Evolutionary conservation across 2,113 vertebrate species (phyloP).

Genomic region (Naja naja): DNA sequence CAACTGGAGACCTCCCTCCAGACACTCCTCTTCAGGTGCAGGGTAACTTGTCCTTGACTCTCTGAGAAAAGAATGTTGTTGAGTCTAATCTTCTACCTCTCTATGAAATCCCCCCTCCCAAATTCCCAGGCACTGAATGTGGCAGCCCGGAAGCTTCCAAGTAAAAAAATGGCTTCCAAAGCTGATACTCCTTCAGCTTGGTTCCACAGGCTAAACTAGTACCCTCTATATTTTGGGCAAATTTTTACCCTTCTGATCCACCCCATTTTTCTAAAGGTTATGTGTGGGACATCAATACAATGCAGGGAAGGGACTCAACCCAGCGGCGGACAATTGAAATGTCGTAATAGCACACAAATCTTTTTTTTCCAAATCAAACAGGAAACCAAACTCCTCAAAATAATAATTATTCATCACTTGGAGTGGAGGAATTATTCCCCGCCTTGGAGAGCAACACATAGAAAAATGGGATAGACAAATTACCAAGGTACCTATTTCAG

Average conservation of each 20-base stretch:
- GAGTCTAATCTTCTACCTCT: too few relatives aligned
- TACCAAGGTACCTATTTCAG: neutral
- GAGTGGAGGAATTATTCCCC: neutral
- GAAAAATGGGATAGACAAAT: neutral
- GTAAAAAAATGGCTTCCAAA: too few relatives aligned
- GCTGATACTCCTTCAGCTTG: neutral
- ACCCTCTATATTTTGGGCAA: neutral
- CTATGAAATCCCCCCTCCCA: too few relatives aligned
- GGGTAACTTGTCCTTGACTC: too few relatives aligned
- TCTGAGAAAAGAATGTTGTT: too few relatives aligned
- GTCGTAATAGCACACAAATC: fast-evolving
- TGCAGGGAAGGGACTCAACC: neutral
- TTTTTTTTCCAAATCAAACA: neutral
- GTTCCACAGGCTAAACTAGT: neutral
- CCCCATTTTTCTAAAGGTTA: neutral
- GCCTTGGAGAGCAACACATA: neutral
- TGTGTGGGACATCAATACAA: fast-evolving
- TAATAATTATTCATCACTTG: neutral
- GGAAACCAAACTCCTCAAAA: neutral
- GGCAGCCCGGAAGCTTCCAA: too few relatives aligned
- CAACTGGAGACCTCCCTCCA: too few relatives aligned
- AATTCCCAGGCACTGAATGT: too few relatives aligned
- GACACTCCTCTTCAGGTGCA: too few relatives aligned
- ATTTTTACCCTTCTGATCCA: too few relatives aligned
- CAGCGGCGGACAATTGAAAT: neutral